phyloP scores from a whole-genome alignment of 2,888 invertebrate species.

The Tribolium freemani region DNA sequence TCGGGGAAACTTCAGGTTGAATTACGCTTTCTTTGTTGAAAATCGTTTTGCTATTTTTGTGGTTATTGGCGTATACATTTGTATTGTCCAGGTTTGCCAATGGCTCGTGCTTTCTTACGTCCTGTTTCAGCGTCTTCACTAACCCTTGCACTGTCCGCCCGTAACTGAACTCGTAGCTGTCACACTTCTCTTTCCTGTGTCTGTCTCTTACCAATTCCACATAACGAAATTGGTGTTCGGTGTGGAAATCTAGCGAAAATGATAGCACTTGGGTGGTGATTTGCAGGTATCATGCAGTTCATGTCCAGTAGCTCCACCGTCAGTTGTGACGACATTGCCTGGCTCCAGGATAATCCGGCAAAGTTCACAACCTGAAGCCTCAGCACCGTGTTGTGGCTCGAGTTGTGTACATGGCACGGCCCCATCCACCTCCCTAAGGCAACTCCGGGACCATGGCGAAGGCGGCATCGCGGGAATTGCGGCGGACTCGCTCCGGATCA shows the following conservation, averaged over 20 bases:
- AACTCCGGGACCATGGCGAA: constrained; percentile 78
- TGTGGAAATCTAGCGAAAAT: constrained; percentile 26
- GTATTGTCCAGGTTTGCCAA: neutral
- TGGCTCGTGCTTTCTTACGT: neutral
- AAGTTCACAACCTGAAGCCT: constrained; percentile 88
- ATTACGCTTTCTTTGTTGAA: neutral
- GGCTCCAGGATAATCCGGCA: constrained; percentile 87
- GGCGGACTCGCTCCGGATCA: constrained; percentile 94
- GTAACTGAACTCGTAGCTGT: constrained; percentile 19
- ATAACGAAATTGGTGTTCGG: constrained; percentile 57
- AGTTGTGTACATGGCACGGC: constrained; percentile 78
- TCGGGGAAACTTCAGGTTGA: neutral
- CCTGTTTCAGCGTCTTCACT: constrained; percentile 35
- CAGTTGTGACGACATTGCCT: constrained; percentile 79
- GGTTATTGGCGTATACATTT: neutral
- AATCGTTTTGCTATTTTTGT: neutral
- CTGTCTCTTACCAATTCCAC: constrained; percentile 57
- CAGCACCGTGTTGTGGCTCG: constrained; percentile 73
- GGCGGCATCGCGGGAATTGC: constrained; percentile 95
- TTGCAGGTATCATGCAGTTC: constrained; percentile 72
- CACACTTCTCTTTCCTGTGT: constrained; percentile 33
- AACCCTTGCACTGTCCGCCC: constrained; percentile 34
- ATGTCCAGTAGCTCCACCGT: constrained; percentile 78
- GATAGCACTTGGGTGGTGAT: constrained; percentile 55
- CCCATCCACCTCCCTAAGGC: constrained; percentile 89